Base-by-base conservation (phyloP, 2,888 invertebrate genomes). In the Eupithecia inturbata region DNA sequence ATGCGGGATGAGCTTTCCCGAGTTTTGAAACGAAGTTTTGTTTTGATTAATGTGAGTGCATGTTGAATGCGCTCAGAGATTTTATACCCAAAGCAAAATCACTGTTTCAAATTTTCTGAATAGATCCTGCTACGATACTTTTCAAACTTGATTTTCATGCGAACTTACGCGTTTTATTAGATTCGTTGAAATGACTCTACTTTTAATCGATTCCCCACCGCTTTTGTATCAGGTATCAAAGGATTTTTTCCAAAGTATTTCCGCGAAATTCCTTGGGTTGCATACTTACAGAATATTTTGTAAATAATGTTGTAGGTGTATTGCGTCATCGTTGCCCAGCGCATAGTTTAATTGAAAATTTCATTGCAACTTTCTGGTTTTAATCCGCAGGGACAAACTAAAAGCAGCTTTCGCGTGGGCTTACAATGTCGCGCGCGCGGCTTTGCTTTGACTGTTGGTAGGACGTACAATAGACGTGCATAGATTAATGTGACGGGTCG, bases 331-430 rank as follows among this genome's bases (percentile, higher is more conserved):
- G 63, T 36, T 22, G 19, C 7, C 60, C 10, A 7, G 19, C 77
- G 63, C 41, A 70, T 72, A 80, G 82, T 84, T 84, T 80, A 80
- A 85, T 86, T 87, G 84, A 83, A 87, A 88, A 87, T 84, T 86
- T 85, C 82, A 85, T 85, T 82, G 83, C 83, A 89, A 89, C 85
- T 91, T 90, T 89, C 81, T 82, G 84, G 84, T 87, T 90, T 74
- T 92, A 91, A 91, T 92, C 91, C 89, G 82, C 87, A 85, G 87
- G 85, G 85, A 89, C 90, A 87, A 91, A 90, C 89, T 91, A 87
- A 88, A 90, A 92, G 89, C 91, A 83, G 91, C 90, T 92, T 92
- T 91, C 78, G 85, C 78, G 79, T 78, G 75, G 79, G 80, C 81
- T 92, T 89, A 87, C 86, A 84, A 83, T 88, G 92, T 91, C 90